phyloP scores from a whole-genome alignment of 2,113 vertebrate species.

The Vulpes lagopus region DNA sequence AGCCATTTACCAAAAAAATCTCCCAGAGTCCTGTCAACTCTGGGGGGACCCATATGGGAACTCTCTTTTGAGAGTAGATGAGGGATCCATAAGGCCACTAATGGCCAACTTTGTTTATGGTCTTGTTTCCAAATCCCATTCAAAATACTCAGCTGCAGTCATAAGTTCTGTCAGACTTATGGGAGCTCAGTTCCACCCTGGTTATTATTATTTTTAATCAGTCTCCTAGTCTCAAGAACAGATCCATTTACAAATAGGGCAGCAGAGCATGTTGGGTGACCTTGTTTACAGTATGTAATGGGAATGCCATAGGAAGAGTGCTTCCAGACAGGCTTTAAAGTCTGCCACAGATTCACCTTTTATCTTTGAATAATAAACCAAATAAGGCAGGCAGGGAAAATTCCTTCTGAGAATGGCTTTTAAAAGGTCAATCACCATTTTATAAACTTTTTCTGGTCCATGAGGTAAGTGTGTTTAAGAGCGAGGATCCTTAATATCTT shows the following conservation, averaged over 20 bases:
- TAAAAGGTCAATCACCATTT: not conserved
- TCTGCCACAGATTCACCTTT: not conserved
- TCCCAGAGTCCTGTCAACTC: not conserved
- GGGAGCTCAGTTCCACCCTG: not conserved
- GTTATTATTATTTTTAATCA: not conserved
- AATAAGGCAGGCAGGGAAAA: not conserved
- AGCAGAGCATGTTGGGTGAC: not conserved
- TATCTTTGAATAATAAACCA: not conserved
- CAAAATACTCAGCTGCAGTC: too few relatives aligned
- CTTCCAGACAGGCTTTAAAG: not conserved
- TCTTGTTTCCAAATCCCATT: not conserved
- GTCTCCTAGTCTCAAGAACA: not conserved
- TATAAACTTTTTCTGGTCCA: not conserved
- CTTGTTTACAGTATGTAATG: not conserved
- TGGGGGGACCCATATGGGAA: not conserved
- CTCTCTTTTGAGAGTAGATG: not conserved
- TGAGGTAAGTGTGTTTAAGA: not conserved
- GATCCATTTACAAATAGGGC: not conserved
- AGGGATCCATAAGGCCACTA: not conserved
- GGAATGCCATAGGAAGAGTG: not conserved
- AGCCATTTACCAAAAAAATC: not conserved
- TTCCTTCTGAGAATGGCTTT: not conserved
- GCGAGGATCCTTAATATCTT: not conserved
- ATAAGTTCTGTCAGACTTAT: not conserved
- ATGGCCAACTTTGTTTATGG: not conserved